Base-by-base conservation (phyloP, 2,113 vertebrate species). In the Clarias batrachus region DNA sequence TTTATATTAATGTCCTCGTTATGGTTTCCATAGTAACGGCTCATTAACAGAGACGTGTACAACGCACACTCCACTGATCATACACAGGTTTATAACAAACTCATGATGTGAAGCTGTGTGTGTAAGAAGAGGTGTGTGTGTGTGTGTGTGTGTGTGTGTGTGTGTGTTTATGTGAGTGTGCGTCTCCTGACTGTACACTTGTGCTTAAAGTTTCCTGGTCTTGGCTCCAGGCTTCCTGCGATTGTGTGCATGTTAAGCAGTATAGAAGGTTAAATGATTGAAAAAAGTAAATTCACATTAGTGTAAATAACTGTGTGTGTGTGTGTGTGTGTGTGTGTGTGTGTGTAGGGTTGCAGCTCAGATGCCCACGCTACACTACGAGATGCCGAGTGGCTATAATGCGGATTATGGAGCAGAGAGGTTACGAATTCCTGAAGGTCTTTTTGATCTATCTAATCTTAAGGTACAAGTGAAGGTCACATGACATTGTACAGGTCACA, bases 311-410 rank as follows among this genome's bases (percentile, higher is more conserved):
- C 16, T 59, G 16, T 59, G 57, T 59, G 57, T 59, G 41, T 41
- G 57, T 79, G 60, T 86, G 23, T 80, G 84, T 86, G 65, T 82
- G 66, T 78, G 33, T 73, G 1, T 57, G 37, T 73, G 33, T 86
- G 57, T 65, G 62, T 84, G 56, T 73, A 96, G 95, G 89, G 95
- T 96, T 62, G 95, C 95, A 0, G 95, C 95, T 0, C 95, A 96
- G 85, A 96, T 96, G 95, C 95, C 95, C 77, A 96, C 95, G 0
- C 92, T 96, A n/a, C 95, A 96, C 83, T 95, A 95, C 0, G 95
- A 96, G 88, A 94, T 96, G 94, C 95, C 95, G 88, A 96, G 94
- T 0, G 95, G 95, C 1, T 96, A 94, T 88, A 95, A 95, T 87
- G 94, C 94, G 0, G 95, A 96, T 91, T 96, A 94, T 0, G 95